Conservation (phyloP, 2,797 vertebrate genomes). For the Malurus leucopterus region DNA sequence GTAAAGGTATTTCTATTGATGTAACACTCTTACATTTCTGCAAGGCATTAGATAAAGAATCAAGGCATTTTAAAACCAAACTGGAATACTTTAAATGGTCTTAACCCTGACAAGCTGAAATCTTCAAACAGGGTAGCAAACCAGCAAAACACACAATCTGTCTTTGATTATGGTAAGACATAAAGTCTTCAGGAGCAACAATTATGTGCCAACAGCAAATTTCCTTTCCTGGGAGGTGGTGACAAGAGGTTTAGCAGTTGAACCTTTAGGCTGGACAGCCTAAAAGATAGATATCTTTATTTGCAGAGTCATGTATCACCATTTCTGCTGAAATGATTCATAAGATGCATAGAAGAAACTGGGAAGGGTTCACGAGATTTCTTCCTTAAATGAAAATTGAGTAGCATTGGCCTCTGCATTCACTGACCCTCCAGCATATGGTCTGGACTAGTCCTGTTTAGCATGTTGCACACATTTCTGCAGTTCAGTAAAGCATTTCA, state of each 20-base stretch:
- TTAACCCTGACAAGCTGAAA: not conserved
- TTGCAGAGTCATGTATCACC: not conserved
- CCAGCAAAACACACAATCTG: not conserved
- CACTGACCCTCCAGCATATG: not conserved
- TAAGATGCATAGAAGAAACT: not conserved
- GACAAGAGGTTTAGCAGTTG: not conserved
- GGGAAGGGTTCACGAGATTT: not conserved
- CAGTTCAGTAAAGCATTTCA: not conserved
- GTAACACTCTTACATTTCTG: not conserved
- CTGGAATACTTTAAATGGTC: not conserved
- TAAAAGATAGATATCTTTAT: not conserved
- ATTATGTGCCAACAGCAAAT: not conserved
- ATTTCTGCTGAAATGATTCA: not conserved
- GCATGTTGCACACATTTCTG: not conserved
- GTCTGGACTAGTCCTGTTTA: not conserved
- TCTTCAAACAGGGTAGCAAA: not conserved
- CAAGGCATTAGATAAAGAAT: not conserved
- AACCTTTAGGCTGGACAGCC: not conserved
- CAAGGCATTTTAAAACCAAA: not conserved
- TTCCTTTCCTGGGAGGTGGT: not conserved
- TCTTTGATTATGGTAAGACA: not conserved
- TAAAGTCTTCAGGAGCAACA: not conserved
- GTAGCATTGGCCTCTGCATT: not conserved
- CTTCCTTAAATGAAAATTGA: not conserved
- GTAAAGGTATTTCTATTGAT: constrained; percentile 26